phyloP scores from a whole-genome alignment of 2,113 vertebrate species.

The Triplophysa tibetana region DNA sequence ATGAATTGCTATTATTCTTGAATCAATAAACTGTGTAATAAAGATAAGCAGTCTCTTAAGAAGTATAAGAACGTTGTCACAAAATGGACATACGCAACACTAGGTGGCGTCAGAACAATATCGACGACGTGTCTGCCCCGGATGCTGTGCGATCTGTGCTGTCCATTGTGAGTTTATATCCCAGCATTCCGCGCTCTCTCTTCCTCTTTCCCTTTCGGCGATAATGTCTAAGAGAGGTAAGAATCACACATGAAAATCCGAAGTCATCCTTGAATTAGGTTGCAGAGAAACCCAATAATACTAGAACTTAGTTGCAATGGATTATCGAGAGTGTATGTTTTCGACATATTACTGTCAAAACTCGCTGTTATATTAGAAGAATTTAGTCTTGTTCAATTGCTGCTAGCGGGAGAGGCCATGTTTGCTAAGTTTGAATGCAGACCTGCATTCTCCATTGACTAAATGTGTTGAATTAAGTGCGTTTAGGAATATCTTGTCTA shows the following conservation, averaged over 20 bases:
- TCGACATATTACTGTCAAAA: neutral
- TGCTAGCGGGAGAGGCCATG: conserved; percentile 16
- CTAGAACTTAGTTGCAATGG: too few relatives aligned
- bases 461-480: neutral
- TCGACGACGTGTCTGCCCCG: neutral
- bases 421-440: conserved; percentile 6
- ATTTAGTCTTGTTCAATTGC: neutral
- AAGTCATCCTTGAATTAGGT: conserved; percentile 29
- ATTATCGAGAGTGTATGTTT: neutral
- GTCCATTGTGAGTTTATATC: conserved; percentile 65
- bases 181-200: conserved; percentile 63
- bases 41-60: too few relatives aligned
- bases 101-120: conserved; percentile 22
- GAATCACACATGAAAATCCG: conserved; percentile 42
- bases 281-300: neutral
- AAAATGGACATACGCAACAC: neutral
- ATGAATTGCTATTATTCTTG: too few relatives aligned
- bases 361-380: neutral
- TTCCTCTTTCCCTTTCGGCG: conserved; percentile 69
- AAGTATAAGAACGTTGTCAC: neutral
- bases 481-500: neutral
- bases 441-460: neutral
- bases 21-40: too few relatives aligned
- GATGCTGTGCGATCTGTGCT: conserved; percentile 31
- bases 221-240: conserved; percentile 83